Conservation (phyloP, 2,113 vertebrate genomes). For the Apodemus sylvaticus region DNA sequence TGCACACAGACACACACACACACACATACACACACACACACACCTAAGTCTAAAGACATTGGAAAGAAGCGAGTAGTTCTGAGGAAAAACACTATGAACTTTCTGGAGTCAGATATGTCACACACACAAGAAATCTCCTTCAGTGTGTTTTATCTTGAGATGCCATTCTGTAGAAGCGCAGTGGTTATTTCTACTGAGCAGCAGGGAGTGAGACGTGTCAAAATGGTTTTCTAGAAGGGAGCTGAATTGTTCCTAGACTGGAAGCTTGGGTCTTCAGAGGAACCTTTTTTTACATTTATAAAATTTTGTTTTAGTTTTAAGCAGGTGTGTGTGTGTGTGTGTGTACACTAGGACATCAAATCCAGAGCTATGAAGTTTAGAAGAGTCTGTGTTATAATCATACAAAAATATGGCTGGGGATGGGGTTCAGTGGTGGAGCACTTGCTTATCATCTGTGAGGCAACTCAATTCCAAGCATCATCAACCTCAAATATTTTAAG, state of each 20-base stretch:
- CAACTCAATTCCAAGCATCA: background rate
- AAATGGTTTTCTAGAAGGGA: background rate
- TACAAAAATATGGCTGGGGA: background rate
- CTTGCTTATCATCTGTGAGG: background rate
- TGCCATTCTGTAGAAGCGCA: background rate
- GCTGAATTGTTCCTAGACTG: background rate
- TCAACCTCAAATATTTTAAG: background rate
- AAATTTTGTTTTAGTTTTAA: background rate
- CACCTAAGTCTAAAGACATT: conserved; percentile 15
- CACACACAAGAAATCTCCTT: background rate
- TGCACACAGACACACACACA: background rate
- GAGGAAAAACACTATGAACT: background rate
- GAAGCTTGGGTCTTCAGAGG: background rate
- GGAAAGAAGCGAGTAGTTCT: background rate
- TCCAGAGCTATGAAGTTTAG: background rate
- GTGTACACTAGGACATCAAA: no score
- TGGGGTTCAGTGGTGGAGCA: background rate
- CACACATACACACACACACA: background rate
- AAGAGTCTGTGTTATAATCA: background rate
- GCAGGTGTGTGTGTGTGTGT: background rate
- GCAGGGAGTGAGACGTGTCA: background rate
- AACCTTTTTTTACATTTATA: background rate
- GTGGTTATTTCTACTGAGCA: background rate
- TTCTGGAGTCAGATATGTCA: background rate
- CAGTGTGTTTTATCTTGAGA: background rate